Base-by-base conservation (phyloP, 2,888 invertebrate species). In the Plutella xylostella region DNA sequence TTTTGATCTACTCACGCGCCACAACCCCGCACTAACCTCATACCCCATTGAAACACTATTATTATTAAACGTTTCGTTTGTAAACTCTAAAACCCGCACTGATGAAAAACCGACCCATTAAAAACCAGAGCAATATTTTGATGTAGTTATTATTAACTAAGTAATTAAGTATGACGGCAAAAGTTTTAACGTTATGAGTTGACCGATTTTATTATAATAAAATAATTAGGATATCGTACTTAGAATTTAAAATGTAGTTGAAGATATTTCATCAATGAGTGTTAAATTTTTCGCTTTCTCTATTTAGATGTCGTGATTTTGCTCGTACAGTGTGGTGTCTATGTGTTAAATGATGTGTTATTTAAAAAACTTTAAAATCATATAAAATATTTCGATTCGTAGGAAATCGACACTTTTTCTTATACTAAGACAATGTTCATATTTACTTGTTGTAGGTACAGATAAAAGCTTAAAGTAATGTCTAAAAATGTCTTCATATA, bases 81-180 rank as follows among this genome's bases (percentile, higher is more conserved):
- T n/a, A n/a, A n/a, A n/a, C n/a, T n/a, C n/a, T 12, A 28, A 65
- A 64, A 65, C 62, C 63, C 53, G 77, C 68, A 77, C 79, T 78
- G 79, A 77, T 75, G 77, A 42, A 40, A 63, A 72, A 77, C 76
- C 75, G 72, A 77, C 75, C 76, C 77, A 76, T 67, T 71, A 78
- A 60, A 78, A 82, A 62, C 74, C 70, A 78, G 77, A 82, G 82
- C 79, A 80, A 80, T 82, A 82, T 80, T 79, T 82, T 82, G 80
- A 78, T 46, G 45, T 49, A 51, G 42, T 48, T 45, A 78, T 78
- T 71, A n/a, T 72, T 73, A 70, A 75, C 71, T 79, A 77, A 74
- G 74, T 72, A 78, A 75, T 25, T 39, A 39, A 25, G 11, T 39
- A 17, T 39, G 15, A 25, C 17, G 22, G 11, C 14, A 18, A 37